phyloP scores from a whole-genome alignment of 2,797 vertebrate genomes.

The Pteronotus mesoamericanus region DNA sequence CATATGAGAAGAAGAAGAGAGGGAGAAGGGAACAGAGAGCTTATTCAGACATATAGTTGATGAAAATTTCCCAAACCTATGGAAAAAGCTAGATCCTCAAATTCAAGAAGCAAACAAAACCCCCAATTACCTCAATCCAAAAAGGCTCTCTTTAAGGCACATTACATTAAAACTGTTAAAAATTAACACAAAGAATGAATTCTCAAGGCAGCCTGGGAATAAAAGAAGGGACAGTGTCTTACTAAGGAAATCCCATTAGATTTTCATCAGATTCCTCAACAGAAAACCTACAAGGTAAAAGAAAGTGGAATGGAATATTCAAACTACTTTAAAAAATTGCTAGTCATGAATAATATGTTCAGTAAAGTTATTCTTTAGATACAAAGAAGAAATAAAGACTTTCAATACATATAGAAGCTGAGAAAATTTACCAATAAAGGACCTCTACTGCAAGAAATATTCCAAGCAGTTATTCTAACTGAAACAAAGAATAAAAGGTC shows the following conservation, averaged over 20 bases:
- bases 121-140: neutral
- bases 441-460: neutral
- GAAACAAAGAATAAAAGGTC: neutral
- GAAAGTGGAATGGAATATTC: neutral
- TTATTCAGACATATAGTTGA: neutral
- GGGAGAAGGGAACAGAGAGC: neutral
- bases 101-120: neutral
- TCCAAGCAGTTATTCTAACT: neutral
- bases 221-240: neutral
- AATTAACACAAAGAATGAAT: neutral
- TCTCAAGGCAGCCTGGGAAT: neutral
- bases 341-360: neutral
- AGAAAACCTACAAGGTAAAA: neutral
- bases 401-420: neutral
- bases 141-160: neutral
- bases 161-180: neutral
- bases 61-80: neutral
- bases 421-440: neutral
- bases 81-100: neutral
- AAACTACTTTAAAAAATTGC: neutral
- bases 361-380: neutral
- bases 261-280: neutral
- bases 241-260: neutral
- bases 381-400: neutral
- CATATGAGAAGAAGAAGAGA: neutral